A percentile compares a stretch with the other conserved stretches of the same genome.
Conservation (phyloP, 2,113 vertebrate species). For the Cnemophilus loriae region DNA sequence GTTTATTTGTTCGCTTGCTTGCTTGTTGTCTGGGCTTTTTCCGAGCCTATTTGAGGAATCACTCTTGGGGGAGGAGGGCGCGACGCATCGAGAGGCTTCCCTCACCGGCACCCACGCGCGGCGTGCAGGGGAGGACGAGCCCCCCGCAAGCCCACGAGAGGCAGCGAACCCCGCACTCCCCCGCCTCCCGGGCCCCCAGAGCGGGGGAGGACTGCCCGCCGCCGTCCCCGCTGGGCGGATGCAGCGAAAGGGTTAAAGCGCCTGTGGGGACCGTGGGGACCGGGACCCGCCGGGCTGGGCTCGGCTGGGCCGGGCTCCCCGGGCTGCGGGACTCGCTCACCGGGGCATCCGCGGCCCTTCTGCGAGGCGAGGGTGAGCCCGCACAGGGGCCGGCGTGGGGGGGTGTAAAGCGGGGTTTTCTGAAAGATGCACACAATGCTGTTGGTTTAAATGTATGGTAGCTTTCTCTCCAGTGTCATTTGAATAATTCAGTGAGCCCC, state of each 20-base stretch:
- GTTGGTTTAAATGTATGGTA: constrained; percentile 72
- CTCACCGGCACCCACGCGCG: background rate
- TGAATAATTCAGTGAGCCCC: constrained; percentile 84
- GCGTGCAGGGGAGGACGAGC: background rate
- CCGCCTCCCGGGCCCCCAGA: background rate
- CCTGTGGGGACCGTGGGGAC: background rate
- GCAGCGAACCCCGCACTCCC: background rate
- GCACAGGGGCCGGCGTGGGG: background rate
- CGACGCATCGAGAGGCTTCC: background rate
- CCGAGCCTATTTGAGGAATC: background rate
- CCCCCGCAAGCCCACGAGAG: background rate
- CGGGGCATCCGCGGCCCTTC: background rate
- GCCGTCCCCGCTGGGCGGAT: background rate
- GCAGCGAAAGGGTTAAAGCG: background rate
- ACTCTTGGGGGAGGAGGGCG: background rate
- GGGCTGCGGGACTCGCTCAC: background rate
- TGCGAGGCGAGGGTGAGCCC: background rate
- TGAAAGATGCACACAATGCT: background rate
- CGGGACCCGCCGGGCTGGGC: background rate
- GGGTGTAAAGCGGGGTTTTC: background rate
- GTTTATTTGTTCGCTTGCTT: background rate
- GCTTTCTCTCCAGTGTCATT: constrained; percentile 74
- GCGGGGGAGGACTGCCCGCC: background rate
- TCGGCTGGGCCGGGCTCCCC: background rate
- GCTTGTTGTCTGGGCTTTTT: background rate